These are phyloP conservation scores for Sigmodon hispidus DNA, from an alignment of 2,113 vertebrate species.

Conservation along the genomic window DNA sequence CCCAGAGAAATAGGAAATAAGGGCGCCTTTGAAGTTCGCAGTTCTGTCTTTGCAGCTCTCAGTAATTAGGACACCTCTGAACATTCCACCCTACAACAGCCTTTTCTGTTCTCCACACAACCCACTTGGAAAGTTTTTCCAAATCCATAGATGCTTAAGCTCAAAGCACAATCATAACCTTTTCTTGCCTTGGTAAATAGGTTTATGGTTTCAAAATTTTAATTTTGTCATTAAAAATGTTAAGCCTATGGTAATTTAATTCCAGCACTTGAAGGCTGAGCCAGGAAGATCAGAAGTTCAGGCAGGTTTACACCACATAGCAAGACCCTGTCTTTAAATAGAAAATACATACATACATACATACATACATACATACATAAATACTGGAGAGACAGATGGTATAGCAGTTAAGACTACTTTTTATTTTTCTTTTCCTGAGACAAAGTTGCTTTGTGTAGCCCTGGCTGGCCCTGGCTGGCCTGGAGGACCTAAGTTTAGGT, in stretches of 20 bases:
- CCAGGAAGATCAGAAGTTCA: not conserved
- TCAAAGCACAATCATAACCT: not conserved
- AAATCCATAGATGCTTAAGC: slow-evolving; percentile 18
- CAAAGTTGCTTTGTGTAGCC: not conserved
- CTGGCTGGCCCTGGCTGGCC: not conserved
- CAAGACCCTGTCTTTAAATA: not conserved
- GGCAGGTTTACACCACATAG: not conserved
- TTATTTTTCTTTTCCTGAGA: not conserved
- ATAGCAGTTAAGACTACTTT: not conserved
- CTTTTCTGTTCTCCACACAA: not conserved
- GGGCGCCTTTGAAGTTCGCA: not conserved
- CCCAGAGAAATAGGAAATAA: not conserved
- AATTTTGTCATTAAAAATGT: not conserved
- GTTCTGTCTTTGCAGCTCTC: not conserved
- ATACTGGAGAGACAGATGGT: not conserved
- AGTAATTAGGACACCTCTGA: slow-evolving; percentile 24
- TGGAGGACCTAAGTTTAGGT: not conserved
- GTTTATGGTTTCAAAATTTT: slow-evolving; percentile 44
- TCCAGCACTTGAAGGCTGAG: not conserved
- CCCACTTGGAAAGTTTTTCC: slow-evolving; percentile 11
- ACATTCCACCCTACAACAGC: not conserved
- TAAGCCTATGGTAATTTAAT: not conserved
- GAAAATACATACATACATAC: too few relatives aligned
- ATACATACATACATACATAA: slow-evolving; percentile 24
- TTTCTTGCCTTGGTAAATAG: not conserved